A percentile compares a stretch with the other conserved stretches of the same genome.
Evolutionary conservation across 2,797 vertebrate genomes (phyloP).

Genomic region (Hippopotamyrus pictus): DNA sequence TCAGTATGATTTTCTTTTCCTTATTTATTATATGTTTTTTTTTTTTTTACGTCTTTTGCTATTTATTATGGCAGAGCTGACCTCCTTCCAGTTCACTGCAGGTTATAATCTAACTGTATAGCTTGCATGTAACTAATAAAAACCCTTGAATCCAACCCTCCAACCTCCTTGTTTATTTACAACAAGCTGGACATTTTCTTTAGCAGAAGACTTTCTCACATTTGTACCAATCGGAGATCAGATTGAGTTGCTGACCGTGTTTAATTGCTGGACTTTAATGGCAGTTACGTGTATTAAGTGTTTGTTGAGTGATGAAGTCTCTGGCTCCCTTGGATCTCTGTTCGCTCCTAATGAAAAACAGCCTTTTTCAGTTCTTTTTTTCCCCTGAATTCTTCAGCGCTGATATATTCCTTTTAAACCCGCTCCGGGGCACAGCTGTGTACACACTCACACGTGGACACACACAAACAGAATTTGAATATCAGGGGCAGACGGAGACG

Average conservation of each 20-base stretch:
- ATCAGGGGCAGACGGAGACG: not conserved
- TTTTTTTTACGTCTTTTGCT: not conserved
- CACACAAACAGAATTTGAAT: not conserved
- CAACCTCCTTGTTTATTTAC: not conserved
- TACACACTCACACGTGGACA: not conserved
- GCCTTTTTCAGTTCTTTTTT: not conserved
- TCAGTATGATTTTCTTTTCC: not conserved
- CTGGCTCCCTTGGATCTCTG: not conserved
- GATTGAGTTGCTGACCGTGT: not conserved
- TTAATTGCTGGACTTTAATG: not conserved
- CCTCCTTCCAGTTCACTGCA: not conserved
- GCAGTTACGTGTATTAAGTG: not conserved
- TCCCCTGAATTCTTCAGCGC: not conserved
- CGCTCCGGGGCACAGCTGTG: not conserved
- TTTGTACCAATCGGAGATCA: not conserved
- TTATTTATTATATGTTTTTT: not conserved
- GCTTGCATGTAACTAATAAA: not conserved
- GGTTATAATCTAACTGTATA: not conserved
- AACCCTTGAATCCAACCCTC: not conserved
- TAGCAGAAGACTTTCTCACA: not conserved
- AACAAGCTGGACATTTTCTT: not conserved
- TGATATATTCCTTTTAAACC: not conserved
- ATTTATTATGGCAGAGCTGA: not conserved
- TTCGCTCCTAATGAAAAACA: constrained; percentile 3
- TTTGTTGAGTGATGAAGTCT: not conserved